Evolutionary conservation across 2,888 invertebrate genomes (phyloP).

Genomic region (Erannis defoliaria): DNA sequence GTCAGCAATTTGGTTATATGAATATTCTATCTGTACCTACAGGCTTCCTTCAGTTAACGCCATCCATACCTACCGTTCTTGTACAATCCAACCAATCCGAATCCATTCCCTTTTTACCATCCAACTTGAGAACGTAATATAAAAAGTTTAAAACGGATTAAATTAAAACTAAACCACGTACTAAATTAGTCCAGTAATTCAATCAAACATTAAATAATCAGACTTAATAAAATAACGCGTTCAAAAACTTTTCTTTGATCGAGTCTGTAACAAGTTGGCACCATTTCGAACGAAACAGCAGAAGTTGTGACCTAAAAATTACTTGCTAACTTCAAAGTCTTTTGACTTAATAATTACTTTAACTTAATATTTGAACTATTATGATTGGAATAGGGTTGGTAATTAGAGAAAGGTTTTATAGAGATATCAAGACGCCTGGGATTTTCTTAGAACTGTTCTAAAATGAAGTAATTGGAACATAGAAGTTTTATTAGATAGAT

Average conservation of each 20-base stretch:
- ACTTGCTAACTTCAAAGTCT: slow-evolving; percentile 7
- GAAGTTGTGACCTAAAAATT: neutral
- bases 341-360: slow-evolving; percentile 12
- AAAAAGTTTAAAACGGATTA: neutral
- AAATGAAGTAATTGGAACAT: neutral
- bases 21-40: too few relatives aligned
- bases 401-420: neutral
- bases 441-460: neutral
- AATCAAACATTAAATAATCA: slow-evolving; percentile 15
- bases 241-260: slow-evolving; percentile 12
- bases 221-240: slow-evolving; percentile 7
- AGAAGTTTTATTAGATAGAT: neutral
- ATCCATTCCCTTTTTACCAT: too few relatives aligned
- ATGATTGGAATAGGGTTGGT: slow-evolving; percentile 1
- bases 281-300: neutral
- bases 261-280: slow-evolving; percentile 10
- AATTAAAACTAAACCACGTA: neutral
- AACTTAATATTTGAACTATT: slow-evolving; percentile 11
- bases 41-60: too few relatives aligned
- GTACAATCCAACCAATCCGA: too few relatives aligned
- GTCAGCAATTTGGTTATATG: too few relatives aligned
- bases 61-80: too few relatives aligned
- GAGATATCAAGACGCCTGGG: neutral
- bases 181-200: neutral
- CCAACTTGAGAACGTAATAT: too few relatives aligned